Base-by-base conservation (phyloP, 2,888 invertebrate species). In the Nymphalis urticae region DNA sequence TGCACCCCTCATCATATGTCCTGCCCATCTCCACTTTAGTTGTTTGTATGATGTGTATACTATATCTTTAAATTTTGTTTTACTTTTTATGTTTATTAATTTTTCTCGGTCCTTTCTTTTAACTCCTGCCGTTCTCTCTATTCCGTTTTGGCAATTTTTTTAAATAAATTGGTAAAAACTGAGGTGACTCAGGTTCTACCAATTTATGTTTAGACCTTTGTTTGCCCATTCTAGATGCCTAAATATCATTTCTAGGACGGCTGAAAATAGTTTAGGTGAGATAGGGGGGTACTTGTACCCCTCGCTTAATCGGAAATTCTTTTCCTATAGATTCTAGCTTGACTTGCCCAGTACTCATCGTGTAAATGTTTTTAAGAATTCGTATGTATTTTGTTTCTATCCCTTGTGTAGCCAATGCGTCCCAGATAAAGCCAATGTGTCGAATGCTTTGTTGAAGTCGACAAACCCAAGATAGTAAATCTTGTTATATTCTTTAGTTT, bases 271-370 rank as follows among this genome's bases (percentile, higher is more conserved):
- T 50, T 69, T 69, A 10, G 69, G 66, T 48, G 69, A 63, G 1
- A 69, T 47, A 62, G n/a, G 69, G 69, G 47, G 66, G 59, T 16
- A 63, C 66, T 59, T 66, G 65, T 6, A 69, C 66, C 9, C 66
- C 62, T 63, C 66, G 60, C 32, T 71, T 48, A 47, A 61, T 62
- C 27, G 50, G 32, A 36, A 64, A 64, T 53, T 71, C 68, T 27
- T 75, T 66, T 0, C 77, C 77, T 60, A 10, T 17, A 4, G n/a
- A 59, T 70, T 79, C 76, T 0, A 76, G 62, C 64, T 71, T 72
- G 2, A 77, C 62, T 70, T 62, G 61, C 13, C 76, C 74, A 42
- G 67, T 77, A 48, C 63, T 69, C 7, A 72, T 73, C 4, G 13
- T 32, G 48, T 77, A 79, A 54, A 77, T 68, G 1, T 74, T 73